Evolutionary conservation across 2,888 invertebrate genomes (phyloP).

Genomic region (Pristionchus entomophagus): DNA sequence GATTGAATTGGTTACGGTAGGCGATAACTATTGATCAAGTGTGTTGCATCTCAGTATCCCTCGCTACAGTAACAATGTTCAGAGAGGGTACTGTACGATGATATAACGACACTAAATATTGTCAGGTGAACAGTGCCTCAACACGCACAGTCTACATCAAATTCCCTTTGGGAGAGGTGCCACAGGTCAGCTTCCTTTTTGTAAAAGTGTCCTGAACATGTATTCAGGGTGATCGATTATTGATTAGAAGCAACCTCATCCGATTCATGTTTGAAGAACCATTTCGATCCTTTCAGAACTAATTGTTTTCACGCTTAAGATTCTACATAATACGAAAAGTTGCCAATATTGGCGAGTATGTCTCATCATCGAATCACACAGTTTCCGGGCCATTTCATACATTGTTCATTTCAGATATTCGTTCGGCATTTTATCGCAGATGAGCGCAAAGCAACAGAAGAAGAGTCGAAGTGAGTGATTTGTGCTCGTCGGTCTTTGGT

Average conservation of each 20-base stretch:
- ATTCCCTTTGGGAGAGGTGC: conserved; percentile 44
- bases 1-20: not conserved
- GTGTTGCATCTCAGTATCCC: not conserved
- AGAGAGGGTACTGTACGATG: not conserved
- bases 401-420: not conserved
- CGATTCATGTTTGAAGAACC: not conserved
- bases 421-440: conserved; percentile 34
- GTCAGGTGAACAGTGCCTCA: conserved; percentile 44
- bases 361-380: too few relatives aligned
- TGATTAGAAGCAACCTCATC: too few relatives aligned
- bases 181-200: not conserved
- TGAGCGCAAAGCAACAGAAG: conserved; percentile 1
- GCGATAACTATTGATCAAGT: not conserved
- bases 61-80: too few relatives aligned
- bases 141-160: conserved; percentile 44
- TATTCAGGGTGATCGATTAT: too few relatives aligned
- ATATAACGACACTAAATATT: not conserved
- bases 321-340: too few relatives aligned
- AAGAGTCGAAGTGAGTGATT: not conserved
- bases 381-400: not conserved
- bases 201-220: too few relatives aligned
- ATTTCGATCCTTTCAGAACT: not conserved
- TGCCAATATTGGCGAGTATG: too few relatives aligned
- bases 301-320: too few relatives aligned
- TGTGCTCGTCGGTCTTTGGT: not conserved